Evolutionary conservation across 2,113 vertebrate genomes (phyloP).

Genomic region (Lophura nycthemera): DNA sequence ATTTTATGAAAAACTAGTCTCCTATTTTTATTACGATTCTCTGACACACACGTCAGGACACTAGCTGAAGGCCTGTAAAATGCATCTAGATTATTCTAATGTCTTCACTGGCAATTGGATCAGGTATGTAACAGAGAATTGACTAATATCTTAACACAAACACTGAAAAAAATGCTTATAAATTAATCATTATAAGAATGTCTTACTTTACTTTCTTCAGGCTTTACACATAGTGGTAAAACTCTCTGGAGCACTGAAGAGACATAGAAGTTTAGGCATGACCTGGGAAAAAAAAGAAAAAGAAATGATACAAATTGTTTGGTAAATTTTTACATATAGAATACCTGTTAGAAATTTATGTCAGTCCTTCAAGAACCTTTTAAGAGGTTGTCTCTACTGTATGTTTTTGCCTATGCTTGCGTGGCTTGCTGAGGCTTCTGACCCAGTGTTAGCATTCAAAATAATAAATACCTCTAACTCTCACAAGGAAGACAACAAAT

Average conservation of each 20-base stretch:
- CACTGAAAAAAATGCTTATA: background rate
- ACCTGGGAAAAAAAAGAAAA: background rate
- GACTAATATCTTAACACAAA: background rate
- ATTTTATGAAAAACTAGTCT: background rate
- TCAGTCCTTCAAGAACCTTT: background rate
- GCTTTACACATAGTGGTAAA: background rate
- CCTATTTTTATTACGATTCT: background rate
- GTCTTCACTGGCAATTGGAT: background rate
- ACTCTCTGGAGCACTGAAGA: background rate
- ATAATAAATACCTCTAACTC: background rate
- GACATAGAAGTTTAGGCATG: background rate
- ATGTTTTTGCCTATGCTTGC: background rate
- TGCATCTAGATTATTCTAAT: background rate
- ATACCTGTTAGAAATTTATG: background rate
- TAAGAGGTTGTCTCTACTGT: background rate
- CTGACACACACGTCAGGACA: background rate
- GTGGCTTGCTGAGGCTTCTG: background rate
- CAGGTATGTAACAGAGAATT: background rate
- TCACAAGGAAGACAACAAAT: background rate
- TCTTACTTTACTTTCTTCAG: background rate
- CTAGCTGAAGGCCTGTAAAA: background rate
- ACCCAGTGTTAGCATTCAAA: background rate
- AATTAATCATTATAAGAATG: background rate
- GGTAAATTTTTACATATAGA: background rate
- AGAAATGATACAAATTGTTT: rapidly evolving